Evolutionary conservation across 2,113 vertebrate genomes (phyloP).

Genomic region (Podarcis raffonei): DNA sequence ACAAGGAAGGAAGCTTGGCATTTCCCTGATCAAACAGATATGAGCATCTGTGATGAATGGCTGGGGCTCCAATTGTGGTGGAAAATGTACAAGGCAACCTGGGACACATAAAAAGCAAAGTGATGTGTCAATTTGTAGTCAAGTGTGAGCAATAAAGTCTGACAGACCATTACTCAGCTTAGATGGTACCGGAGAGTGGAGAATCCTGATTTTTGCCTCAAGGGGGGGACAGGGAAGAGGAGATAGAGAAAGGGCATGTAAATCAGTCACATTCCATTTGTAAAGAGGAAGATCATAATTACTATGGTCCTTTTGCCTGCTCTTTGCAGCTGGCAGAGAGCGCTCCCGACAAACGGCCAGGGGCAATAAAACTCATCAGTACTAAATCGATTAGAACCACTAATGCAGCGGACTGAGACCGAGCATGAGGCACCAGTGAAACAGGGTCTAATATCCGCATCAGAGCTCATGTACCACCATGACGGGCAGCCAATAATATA

Average conservation of each 20-base stretch:
- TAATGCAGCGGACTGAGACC: not conserved
- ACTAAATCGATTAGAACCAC: not conserved
- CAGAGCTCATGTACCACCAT: not conserved
- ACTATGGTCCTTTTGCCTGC: not conserved
- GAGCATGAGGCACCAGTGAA: not conserved
- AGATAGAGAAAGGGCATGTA: accelerated
- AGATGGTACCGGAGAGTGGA: not conserved
- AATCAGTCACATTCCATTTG: not conserved
- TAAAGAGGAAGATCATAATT: not conserved
- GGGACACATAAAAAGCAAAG: not conserved
- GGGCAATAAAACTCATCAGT: constrained; percentile 25
- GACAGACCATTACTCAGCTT: constrained; percentile 16
- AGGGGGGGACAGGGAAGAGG: not conserved
- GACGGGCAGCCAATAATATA: constrained; percentile 10
- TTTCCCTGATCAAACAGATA: not conserved
- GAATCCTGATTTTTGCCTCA: not conserved
- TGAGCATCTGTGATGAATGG: not conserved
- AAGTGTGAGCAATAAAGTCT: constrained; percentile 7
- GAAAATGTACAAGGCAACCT: not conserved
- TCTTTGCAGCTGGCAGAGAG: not conserved
- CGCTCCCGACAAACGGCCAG: not conserved
- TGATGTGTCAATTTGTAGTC: not conserved
- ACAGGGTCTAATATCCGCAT: not conserved
- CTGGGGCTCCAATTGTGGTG: accelerated
- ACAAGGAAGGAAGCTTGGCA: not conserved